Conservation (phyloP, 2,113 vertebrate species). For the Cryptomyrus ogoouensis region DNA sequence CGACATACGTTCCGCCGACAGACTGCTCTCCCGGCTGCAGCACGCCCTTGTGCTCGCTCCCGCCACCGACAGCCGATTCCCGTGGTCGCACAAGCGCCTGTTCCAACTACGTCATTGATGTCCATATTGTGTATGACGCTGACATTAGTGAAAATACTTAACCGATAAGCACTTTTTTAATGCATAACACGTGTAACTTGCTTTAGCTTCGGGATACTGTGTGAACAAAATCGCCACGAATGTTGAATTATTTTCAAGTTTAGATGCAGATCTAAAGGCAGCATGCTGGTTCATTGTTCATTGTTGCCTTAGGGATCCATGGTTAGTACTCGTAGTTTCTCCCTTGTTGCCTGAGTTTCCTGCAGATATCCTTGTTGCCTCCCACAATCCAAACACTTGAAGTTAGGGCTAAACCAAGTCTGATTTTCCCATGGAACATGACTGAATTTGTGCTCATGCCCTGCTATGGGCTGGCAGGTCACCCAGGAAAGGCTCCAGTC, state of each 20-base stretch:
- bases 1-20: slow-evolving; percentile 1
- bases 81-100: slow-evolving; percentile 17
- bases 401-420: background rate
- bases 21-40: slow-evolving; percentile 6
- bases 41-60: slow-evolving; percentile 19
- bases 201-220: background rate
- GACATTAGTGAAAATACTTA: background rate
- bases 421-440: background rate
- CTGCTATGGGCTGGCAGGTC: background rate
- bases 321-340: background rate
- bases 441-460: background rate
- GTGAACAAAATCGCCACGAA: background rate
- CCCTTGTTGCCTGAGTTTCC: background rate
- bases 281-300: background rate
- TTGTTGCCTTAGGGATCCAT: background rate
- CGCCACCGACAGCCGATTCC: slow-evolving; percentile 20
- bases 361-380: background rate
- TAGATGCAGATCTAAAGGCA: background rate
- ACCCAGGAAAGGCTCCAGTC: background rate
- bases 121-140: background rate
- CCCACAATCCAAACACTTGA: background rate
- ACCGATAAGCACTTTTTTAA: background rate
- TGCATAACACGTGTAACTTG: background rate
- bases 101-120: background rate
- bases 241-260: background rate